A percentile compares a stretch with the other conserved stretches of the same genome.
Evolutionary conservation across 2,113 vertebrate genomes (phyloP).

Genomic region (Sturnus vulgaris): DNA sequence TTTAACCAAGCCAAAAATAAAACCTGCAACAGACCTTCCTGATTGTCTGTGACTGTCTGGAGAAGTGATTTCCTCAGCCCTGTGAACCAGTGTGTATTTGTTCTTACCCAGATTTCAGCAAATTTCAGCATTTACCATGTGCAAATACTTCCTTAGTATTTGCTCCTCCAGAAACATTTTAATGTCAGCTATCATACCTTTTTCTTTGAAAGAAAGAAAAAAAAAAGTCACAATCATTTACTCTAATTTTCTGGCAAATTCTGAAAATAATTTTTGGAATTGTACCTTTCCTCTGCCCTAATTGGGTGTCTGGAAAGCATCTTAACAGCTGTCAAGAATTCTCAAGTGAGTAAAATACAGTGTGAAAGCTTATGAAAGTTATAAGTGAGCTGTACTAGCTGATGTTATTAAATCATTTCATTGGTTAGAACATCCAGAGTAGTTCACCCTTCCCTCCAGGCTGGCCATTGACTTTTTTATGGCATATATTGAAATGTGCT

Average conservation of each 20-base stretch:
- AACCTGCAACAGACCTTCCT: constrained; percentile 39
- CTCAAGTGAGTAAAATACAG: constrained; percentile 1
- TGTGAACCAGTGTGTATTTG: neutral
- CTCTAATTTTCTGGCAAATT: neutral
- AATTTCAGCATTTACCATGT: neutral
- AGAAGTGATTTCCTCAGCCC: neutral
- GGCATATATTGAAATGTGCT: neutral
- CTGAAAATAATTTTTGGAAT: neutral
- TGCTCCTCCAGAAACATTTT: neutral
- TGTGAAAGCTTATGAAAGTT: neutral
- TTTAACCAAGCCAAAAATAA: constrained; percentile 47
- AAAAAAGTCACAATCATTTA: neutral
- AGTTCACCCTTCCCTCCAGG: neutral
- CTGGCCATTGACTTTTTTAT: neutral
- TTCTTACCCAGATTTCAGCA: neutral
- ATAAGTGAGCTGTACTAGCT: neutral
- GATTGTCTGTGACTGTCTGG: constrained; percentile 2
- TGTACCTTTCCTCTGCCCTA: neutral
- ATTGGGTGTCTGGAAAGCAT: neutral
- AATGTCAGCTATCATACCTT: neutral
- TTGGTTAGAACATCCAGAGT: neutral
- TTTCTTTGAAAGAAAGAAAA: neutral
- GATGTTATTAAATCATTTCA: neutral
- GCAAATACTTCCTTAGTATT: neutral
- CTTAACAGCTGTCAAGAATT: constrained; percentile 23